These are phyloP conservation scores for Chrysina gloriosa DNA, from an alignment of 2,888 invertebrate genomes.

Conservation along the genomic window DNA sequence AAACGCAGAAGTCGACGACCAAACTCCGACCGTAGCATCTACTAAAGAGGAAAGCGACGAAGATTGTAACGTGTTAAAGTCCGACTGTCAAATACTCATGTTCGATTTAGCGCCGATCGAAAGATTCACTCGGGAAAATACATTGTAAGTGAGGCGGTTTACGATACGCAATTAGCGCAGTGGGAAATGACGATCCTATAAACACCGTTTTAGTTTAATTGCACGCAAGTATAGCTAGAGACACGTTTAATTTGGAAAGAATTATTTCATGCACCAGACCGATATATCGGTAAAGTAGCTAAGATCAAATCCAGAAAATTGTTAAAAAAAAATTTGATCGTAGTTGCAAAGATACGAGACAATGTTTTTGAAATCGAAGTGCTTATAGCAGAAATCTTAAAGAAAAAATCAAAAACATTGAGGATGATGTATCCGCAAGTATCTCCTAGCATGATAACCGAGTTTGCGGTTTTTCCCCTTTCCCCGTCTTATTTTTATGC, in stretches of 20 bases:
- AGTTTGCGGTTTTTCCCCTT: no score
- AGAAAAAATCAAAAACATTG: no score
- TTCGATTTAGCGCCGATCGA: constrained; percentile 35
- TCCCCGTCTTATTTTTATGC: no score
- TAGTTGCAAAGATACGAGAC: no score
- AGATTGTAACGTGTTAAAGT: background rate
- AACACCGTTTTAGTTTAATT: background rate
- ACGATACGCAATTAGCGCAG: background rate
- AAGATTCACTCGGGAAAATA: constrained; percentile 50
- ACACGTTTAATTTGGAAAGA: background rate
- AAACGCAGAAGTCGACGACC: background rate
- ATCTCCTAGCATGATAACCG: no score
- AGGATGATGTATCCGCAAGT: no score
- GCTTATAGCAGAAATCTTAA: no score
- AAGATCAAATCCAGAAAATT: background rate
- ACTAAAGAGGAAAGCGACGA: constrained; percentile 23
- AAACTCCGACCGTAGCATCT: background rate
- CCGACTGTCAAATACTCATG: constrained; percentile 36
- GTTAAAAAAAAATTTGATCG: no score
- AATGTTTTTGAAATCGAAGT: no score
- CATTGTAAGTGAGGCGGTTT: constrained; percentile 54
- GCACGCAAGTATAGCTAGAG: constrained; percentile 17
- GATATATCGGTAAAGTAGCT: background rate
- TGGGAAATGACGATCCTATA: background rate
- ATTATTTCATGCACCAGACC: background rate